Evolutionary conservation across 1,140 invertebrate genomes (phyloP).

Genomic region (Scaptomyza pallida): DNA sequence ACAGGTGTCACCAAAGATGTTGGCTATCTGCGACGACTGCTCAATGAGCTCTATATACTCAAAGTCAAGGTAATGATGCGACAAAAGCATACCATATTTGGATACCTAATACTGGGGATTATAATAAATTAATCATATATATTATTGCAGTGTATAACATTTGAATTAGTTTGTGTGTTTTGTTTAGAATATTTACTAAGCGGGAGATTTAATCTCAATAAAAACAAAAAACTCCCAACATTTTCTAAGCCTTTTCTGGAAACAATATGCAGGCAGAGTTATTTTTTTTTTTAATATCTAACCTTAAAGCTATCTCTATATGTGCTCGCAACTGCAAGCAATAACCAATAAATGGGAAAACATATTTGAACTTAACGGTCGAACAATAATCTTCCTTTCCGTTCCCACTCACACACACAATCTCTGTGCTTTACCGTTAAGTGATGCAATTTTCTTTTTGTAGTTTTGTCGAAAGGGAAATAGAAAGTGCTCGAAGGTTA

Average conservation of each 20-base stretch:
- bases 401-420: too few relatives aligned
- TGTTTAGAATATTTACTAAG: not conserved
- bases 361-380: slow-evolving; percentile 58
- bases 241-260: not conserved
- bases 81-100: slow-evolving; percentile 1
- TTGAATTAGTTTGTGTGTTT: not conserved
- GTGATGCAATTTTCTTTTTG: slow-evolving; percentile 47
- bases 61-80: slow-evolving; percentile 88
- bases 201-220: not conserved
- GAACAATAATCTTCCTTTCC: not conserved
- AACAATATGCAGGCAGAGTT: not conserved
- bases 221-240: not conserved
- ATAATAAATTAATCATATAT: not conserved
- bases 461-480: slow-evolving; percentile 79
- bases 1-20: slow-evolving; percentile 91
- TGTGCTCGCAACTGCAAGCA: slow-evolving; percentile 1
- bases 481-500: slow-evolving; percentile 68
- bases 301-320: too few relatives aligned
- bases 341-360: slow-evolving; percentile 34
- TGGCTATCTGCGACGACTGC: slow-evolving; percentile 88
- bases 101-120: slow-evolving; percentile 18
- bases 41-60: slow-evolving; percentile 91
- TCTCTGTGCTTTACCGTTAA: not conserved
- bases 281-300: not conserved
- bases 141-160: not conserved